Evolutionary conservation across 2,797 vertebrate genomes (phyloP).

Genomic region (Oreortyx pictus): DNA sequence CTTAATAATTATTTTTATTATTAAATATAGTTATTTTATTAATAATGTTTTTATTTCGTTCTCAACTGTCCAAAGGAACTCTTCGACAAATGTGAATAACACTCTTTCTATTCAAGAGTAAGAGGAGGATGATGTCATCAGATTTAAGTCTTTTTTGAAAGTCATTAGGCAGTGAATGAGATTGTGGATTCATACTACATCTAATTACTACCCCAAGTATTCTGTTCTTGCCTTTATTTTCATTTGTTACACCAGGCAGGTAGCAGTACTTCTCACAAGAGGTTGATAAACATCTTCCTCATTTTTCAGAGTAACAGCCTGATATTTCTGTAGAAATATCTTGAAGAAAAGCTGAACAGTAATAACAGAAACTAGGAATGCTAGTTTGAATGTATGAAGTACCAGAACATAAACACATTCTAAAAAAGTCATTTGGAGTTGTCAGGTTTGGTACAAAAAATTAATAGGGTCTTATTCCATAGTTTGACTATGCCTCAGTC

Average conservation of each 20-base stretch:
- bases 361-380: not conserved
- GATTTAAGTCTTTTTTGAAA: not conserved
- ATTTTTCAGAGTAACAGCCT: not conserved
- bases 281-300: not conserved
- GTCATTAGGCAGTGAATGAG: not conserved
- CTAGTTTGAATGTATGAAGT: not conserved
- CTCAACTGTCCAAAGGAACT: not conserved
- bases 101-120: not conserved
- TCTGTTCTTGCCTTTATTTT: not conserved
- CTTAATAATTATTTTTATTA: not conserved
- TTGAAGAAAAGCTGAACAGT: slow-evolving; percentile 7
- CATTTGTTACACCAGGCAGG: not conserved
- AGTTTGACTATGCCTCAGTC: not conserved
- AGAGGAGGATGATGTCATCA: not conserved
- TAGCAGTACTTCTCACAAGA: not conserved
- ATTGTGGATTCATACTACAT: not conserved
- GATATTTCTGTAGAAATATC: not conserved
- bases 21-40: not conserved
- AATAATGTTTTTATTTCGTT: not conserved
- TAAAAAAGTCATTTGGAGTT: slow-evolving; percentile 38
- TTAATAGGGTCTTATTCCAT: slow-evolving; percentile 31
- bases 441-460: slow-evolving; percentile 31
- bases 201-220: not conserved
- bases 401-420: not conserved
- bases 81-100: not conserved